These are phyloP conservation scores for Emmelina monodactyla DNA, from an alignment of 2,888 invertebrate genomes.

Conservation along the genomic window DNA sequence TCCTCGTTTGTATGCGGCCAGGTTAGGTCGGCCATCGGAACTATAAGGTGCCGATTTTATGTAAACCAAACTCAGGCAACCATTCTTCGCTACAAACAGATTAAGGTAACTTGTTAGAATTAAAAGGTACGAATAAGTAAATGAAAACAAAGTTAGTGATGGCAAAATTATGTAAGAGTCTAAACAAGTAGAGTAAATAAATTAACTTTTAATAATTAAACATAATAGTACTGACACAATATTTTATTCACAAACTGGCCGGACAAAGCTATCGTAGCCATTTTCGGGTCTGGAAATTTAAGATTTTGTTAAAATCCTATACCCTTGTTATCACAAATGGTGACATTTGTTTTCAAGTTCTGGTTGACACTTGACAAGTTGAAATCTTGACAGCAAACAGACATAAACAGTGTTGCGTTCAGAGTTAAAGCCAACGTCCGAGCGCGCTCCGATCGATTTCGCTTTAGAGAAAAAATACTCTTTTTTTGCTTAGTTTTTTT, in stretches of 20 bases:
- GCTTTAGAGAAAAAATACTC: too few relatives aligned
- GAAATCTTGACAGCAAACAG: too few relatives aligned
- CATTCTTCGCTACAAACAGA: slow-evolving; percentile 38
- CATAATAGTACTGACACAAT: slow-evolving; percentile 34
- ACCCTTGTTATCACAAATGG: slow-evolving; percentile 2
- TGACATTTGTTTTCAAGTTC: slow-evolving; percentile 1
- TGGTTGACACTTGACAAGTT: too few relatives aligned
- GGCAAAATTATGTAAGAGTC: slow-evolving; percentile 51
- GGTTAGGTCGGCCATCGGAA: slow-evolving; percentile 63
- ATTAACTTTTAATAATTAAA: slow-evolving; percentile 12
- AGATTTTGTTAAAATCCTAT: slow-evolving; percentile 9
- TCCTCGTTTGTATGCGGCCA: slow-evolving; percentile 77
- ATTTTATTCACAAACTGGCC: slow-evolving; percentile 42
- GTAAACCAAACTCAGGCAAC: slow-evolving; percentile 48
- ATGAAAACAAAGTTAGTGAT: too few relatives aligned
- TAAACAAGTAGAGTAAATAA: too few relatives aligned
- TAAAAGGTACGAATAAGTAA: too few relatives aligned
- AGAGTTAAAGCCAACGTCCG: too few relatives aligned
- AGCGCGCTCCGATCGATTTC: too few relatives aligned
- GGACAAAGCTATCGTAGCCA: slow-evolving; percentile 48
- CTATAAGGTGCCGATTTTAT: slow-evolving; percentile 61
- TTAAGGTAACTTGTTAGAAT: too few relatives aligned
- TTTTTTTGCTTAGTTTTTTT: too few relatives aligned
- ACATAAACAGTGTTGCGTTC: too few relatives aligned
- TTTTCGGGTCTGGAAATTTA: slow-evolving; percentile 22